Percentiles rank a stretch among this genome's conserved stretches.
phyloP scores from a whole-genome alignment of 2,797 vertebrate genomes.

The Ciconia nigra region DNA sequence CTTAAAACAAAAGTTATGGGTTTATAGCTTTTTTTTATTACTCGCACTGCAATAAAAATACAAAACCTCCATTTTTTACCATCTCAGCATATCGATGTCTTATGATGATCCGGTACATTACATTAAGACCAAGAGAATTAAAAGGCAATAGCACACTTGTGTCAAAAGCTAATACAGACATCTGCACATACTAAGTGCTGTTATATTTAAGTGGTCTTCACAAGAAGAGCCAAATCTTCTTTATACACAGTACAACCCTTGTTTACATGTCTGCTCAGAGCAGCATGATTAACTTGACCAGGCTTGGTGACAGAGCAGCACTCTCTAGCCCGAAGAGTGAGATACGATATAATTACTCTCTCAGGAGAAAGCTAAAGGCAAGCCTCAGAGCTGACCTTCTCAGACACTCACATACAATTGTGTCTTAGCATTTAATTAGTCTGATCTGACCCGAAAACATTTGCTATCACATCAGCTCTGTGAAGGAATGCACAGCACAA shows the following conservation, averaged over 20 bases:
- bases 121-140: neutral
- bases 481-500: neutral
- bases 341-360: neutral
- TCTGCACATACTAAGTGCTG: neutral
- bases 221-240: neutral
- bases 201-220: neutral
- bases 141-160: neutral
- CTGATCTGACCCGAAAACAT: neutral
- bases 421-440: neutral
- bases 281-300: neutral
- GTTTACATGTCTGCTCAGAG: neutral
- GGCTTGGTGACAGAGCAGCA: neutral
- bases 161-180: neutral
- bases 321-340: neutral
- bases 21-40: neutral
- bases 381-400: neutral
- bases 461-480: neutral
- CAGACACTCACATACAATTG: neutral
- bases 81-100: neutral
- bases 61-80: neutral
- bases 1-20: neutral
- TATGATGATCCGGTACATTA: rapidly evolving
- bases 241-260: neutral
- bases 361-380: neutral
- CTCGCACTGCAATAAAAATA: neutral